These are phyloP conservation scores for Ardeotis arabs DNA, from an alignment of 2,113 vertebrate genomes.

Conservation along the genomic window DNA sequence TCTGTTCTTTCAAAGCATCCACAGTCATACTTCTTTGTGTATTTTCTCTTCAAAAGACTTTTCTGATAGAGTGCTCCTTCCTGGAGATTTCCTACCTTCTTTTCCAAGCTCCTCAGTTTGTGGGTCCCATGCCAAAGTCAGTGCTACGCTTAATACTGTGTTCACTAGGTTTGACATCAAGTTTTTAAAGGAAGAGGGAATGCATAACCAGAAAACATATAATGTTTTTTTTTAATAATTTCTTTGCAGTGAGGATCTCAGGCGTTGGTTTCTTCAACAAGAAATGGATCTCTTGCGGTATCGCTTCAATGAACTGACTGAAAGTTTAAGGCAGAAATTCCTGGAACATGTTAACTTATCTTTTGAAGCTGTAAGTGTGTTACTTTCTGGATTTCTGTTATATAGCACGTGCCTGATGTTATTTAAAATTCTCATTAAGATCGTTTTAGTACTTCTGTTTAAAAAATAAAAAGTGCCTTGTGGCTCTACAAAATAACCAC, in stretches of 20 bases:
- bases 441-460: not conserved
- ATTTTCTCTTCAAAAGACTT: not conserved
- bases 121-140: not conserved
- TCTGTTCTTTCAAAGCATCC: not conserved
- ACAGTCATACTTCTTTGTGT: not conserved
- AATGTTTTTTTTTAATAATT: not conserved
- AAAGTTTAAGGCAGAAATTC: constrained; percentile 79
- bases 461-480: not conserved
- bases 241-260: constrained; percentile 88
- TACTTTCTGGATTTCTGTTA: not conserved
- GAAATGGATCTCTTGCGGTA: constrained; percentile 94
- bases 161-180: not conserved
- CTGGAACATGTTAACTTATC: constrained; percentile 85
- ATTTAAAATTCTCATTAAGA: not conserved
- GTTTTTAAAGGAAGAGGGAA: not conserved
- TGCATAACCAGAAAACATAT: not conserved
- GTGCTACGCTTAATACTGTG: not conserved
- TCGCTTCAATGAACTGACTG: constrained; percentile 82
- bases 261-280: constrained; percentile 98
- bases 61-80: not conserved
- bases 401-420: not conserved
- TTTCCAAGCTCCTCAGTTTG: not conserved
- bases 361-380: constrained; percentile 87
- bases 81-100: not conserved
- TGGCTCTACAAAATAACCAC: not conserved